These are phyloP conservation scores for Drosophila sturtevanti DNA, from an alignment of 1,140 invertebrate species.

Conservation along the genomic window DNA sequence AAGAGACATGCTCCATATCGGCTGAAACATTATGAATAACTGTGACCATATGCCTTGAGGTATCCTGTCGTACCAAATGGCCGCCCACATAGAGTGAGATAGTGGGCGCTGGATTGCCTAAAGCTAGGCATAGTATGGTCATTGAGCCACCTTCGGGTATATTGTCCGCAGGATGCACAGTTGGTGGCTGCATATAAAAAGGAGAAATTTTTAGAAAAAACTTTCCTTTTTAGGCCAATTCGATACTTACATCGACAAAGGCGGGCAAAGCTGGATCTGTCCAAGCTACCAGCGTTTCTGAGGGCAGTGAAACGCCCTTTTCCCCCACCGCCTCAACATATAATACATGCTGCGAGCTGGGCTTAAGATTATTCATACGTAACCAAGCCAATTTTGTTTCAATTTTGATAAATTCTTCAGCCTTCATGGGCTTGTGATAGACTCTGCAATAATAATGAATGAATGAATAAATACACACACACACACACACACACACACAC, in stretches of 20 bases:
- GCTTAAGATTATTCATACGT: constrained; percentile 87
- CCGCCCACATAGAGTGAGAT: constrained; percentile 89
- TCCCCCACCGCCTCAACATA: constrained; percentile 88
- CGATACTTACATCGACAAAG: constrained; percentile 89
- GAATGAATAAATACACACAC: too few species aligned
- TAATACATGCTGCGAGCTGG: constrained; percentile 90
- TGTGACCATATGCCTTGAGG: constrained; percentile 91
- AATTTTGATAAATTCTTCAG: constrained; percentile 85
- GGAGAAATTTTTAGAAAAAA: too few species aligned
- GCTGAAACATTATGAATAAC: constrained; percentile 91
- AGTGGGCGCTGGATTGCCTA: constrained; percentile 91
- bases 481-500: too few species aligned
- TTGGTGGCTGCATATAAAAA: constrained; percentile 86
- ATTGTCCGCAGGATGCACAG: constrained; percentile 91
- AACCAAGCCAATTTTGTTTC: constrained; percentile 88
- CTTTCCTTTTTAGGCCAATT: too few species aligned
- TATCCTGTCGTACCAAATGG: constrained; percentile 88
- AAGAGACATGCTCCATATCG: constrained; percentile 92
- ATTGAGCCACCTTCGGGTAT: constrained; percentile 92
- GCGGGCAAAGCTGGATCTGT: constrained; percentile 93
- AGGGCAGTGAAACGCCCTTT: constrained; percentile 88
- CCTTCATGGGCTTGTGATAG: constrained; percentile 86
- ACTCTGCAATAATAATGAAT: constrained; percentile 83
- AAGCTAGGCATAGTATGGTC: constrained; percentile 92
- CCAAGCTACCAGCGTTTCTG: constrained; percentile 92